Evolutionary conservation across 37 sponge, comb jelly and placozoan genomes (phyloP), one percentile per base, ranked within the genome.

Genomic region (Petrosia ficiformis): DNA sequence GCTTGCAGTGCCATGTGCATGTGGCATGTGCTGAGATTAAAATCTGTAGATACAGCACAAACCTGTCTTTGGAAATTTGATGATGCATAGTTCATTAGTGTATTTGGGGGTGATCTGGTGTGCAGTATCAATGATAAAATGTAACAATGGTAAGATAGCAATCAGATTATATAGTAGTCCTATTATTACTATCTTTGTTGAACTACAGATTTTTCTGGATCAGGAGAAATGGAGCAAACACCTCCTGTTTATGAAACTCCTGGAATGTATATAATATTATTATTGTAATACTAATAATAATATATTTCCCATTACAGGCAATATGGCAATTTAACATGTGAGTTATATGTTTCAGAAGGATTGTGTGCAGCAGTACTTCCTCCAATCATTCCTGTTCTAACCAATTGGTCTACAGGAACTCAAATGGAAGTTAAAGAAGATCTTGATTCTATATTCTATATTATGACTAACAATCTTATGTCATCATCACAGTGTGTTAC

Each of bases 281-380:
- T 26, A 64, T 26, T 64, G 31, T 29, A 64, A 22, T 16, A 64
- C n/a, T n/a, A n/a, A n/a, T n/a, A n/a, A n/a, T n/a, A n/a, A n/a
- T n/a, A n/a, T n/a, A n/a, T n/a, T n/a, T n/a, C n/a, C n/a, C n/a
- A n/a, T n/a, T n/a, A n/a, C n/a, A n/a, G n/a, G n/a, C n/a, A n/a
- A n/a, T n/a, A n/a, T n/a, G 84, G 84, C 44, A 83, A 83, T 39
- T 6, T 56, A 39, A 83, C 71, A 1, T 84, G 85, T 65, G 85
- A 84, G 30, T n/a, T 37, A 25, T 84, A 44, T 71, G 59, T 70
- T 52, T 41, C 41, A 0, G 74, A 77, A 1, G 0, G 1, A 48
- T 77, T 76, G 44, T 22, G 57, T 8, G 1, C 56, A 4, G 8
- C 33, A 25, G 65, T 84, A 2, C 10, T 0, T 6, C 4, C 14